Evolutionary conservation across 1,140 invertebrate species (phyloP), one percentile per base, ranked within the genome.

Genomic region (Temnothorax nylanderi): DNA sequence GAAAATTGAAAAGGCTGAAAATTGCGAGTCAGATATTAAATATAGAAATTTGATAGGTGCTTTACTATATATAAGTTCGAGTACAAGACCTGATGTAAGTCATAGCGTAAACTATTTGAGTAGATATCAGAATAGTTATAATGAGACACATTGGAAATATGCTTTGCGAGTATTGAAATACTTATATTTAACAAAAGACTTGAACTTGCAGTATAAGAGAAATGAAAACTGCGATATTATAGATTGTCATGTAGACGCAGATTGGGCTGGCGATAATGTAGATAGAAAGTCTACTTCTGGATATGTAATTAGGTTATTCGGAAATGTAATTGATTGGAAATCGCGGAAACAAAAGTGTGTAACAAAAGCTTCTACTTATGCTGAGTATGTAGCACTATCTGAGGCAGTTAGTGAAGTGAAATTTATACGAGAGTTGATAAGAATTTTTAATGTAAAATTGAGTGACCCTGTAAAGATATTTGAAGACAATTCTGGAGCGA

Each of bases 361-460:
- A 37, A 75, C 60, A 2, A 75, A 75, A 56, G 32, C 47, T 2
- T 75, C 44, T 5, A 82, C 78, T 8, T n/a, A 4, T 11, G 82
- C 72, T 7, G 82, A 85, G 7, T 85, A 85, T 67, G 37, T 76
- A 34, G 71, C 82, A 0, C 8, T 85, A 10, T 85, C 82, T 10
- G 47, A 74, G 37, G 41, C 3, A 10, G 49, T 85, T 0, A 85
- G 58, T 18, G 71, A 85, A 13, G 3, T 85, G 1, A 74, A 13
- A 8, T 21, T 11, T 49, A 56, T 75, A 10, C 65, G 10, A 65
- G 44, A 85, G 7, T 41, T 75, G 10, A 1, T 84, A 37, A 41
- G 41, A 44, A 34, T 4, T 3, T 65, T 85, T 6, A 3, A 65
- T 18, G 10, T 65, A 64, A 18, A 21, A 2, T 18, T 75, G 16